Base-by-base conservation (phyloP, 2,113 vertebrate species). In the Trogon melanurus region DNA sequence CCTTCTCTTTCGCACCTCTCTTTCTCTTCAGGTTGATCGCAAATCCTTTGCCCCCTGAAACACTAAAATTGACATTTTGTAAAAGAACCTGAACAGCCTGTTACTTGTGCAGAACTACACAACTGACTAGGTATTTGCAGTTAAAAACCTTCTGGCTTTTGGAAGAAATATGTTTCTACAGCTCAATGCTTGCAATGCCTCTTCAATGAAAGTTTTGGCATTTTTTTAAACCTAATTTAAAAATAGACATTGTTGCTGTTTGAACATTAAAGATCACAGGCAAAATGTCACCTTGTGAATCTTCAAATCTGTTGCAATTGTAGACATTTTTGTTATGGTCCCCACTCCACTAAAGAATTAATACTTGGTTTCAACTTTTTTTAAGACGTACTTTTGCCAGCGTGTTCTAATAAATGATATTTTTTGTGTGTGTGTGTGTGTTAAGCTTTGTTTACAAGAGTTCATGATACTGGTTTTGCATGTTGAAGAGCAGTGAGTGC, bases 21-120 rank as follows among this genome's bases (percentile, higher is more conserved):
- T 64, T 89, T 78, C 51, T 84, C 18, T 64, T 82, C 13, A 66
- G 58, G 19, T 74, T 67, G 32, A 60, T 29, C 70, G 57, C 51
- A 89, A 83, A 66, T 51, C 13, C 61, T 66, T 93, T 86, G 13
- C 21, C 48, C 50, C 36, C 57, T 54, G 53, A 89, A 95, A 97
- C 95, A 96, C 95, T 96, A 96, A 93, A 93, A 61, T 61, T 56
- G 57, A 64, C 65, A 21, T 67, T 71, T 91, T 85, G 44, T 78
- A 74, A 81, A 96, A 90, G 51, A 83, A 38, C 29, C 73, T 64
- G 56, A 92, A 57, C 4, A 6, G 29, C 9, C 1, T 9, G 48
- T 38, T 70, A 73, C 44, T 83, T 83, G 29, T 0, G 12, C 13
- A 21, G 58, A 79, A 60, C n/a, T 74, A 64, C 1, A 1, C 53